Evolutionary conservation across 2,888 invertebrate genomes (phyloP).

Genomic region (Torymus auratus): DNA sequence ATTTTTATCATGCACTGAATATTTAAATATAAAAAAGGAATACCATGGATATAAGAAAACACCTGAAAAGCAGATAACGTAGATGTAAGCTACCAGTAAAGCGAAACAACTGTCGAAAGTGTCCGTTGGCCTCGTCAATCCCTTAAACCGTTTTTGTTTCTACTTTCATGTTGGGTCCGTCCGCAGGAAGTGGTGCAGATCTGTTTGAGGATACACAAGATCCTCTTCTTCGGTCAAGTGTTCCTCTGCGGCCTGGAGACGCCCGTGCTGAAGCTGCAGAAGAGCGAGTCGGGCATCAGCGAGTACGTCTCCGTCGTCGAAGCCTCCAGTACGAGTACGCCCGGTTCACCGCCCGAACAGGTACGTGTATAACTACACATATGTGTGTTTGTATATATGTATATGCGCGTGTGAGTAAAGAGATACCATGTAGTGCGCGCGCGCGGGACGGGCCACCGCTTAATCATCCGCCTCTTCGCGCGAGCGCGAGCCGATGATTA

Average conservation of each 20-base stretch:
- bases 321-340: conserved; percentile 78
- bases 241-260: conserved; percentile 91
- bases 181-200: conserved; percentile 84
- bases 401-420: not conserved
- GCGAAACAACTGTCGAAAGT: no score
- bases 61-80: no score
- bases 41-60: no score
- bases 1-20: no score
- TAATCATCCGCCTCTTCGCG: conserved; percentile 39
- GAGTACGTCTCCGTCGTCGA: conserved; percentile 87
- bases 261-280: conserved; percentile 87
- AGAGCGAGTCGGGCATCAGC: conserved; percentile 80
- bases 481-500: conserved; percentile 37
- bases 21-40: no score
- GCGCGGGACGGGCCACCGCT: conserved; percentile 10
- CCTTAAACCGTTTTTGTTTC: not conserved
- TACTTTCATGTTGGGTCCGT: not conserved
- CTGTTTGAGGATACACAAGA: conserved; percentile 84
- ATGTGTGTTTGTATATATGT: conserved; percentile 9
- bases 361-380: conserved; percentile 69
- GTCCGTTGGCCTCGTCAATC: no score
- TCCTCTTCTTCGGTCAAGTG: conserved; percentile 89
- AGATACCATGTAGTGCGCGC: no score
- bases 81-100: no score
- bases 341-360: conserved; percentile 78